Evolutionary conservation across 2,888 invertebrate species (phyloP).

Genomic region (Trichogramma dendrolimi): DNA sequence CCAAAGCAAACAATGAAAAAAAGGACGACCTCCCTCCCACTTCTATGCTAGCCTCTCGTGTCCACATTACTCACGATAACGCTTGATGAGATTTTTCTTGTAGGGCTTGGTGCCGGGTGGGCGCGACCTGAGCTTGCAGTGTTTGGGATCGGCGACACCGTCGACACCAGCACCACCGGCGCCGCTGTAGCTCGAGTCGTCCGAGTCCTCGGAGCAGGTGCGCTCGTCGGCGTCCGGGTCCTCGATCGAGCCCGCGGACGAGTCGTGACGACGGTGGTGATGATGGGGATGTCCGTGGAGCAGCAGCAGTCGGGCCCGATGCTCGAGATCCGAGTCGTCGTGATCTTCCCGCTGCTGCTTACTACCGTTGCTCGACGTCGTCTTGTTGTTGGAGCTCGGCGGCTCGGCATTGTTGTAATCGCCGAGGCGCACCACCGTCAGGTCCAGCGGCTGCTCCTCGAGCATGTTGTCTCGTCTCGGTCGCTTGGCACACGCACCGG

Average conservation of each 20-base stretch:
- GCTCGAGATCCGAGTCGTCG: slow-evolving; percentile 31
- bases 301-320: slow-evolving; percentile 29
- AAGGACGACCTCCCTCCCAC: not conserved
- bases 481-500: not conserved
- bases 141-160: slow-evolving; percentile 44
- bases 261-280: slow-evolving; percentile 37
- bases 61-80: slow-evolving; percentile 77
- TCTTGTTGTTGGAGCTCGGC: slow-evolving; percentile 15
- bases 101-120: slow-evolving; percentile 60
- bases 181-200: slow-evolving; percentile 70
- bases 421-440: slow-evolving; percentile 59
- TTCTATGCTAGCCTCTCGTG: not conserved
- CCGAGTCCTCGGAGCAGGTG: slow-evolving; percentile 74
- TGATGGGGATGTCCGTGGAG: slow-evolving; percentile 33
- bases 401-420: slow-evolving; percentile 36
- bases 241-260: slow-evolving; percentile 41
- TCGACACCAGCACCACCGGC: slow-evolving; percentile 49
- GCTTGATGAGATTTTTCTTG: slow-evolving; percentile 88
- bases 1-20: slow-evolving; percentile 5
- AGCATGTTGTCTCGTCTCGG: slow-evolving; percentile 38
- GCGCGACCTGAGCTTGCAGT: slow-evolving; percentile 54
- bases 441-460: slow-evolving; percentile 73
- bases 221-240: slow-evolving; percentile 49
- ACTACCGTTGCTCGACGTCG: slow-evolving; percentile 45
- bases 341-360: slow-evolving; percentile 27